Evolutionary conservation across 2,113 vertebrate genomes (phyloP), one percentile per base, ranked within the genome.

Genomic region (Sminthopsis crassicaudata): DNA sequence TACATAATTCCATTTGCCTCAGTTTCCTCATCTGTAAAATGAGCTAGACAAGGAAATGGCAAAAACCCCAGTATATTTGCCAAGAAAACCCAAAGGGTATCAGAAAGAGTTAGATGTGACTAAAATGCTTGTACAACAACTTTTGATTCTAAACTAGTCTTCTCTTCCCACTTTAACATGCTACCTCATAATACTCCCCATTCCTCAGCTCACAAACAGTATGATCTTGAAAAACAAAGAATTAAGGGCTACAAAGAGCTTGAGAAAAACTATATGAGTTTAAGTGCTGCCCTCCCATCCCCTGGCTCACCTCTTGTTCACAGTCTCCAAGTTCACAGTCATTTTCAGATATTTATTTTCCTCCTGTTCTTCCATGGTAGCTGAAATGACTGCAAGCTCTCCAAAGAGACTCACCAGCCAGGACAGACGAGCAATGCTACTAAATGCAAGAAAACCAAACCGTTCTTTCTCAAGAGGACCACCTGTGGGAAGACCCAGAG

Each of bases 361-460:
- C 88, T 98, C 96, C 48, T 98, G 98, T 46, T 99, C 98, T 96
- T 98, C 98, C 94, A 99, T 94, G 26, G 98, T 98, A 27, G 99
- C 99, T 36, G 98, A 98, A 2, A 98, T 98, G 3, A 99, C 98
- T 51, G 98, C 99, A 94, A 99, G 99, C 95, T 99, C 98, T 48
- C 99, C 99, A 0, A 99, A 99, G 94, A 99, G 98, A 89, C 99
- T 99, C 50, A 99, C 99, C 96, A 99, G 97, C 99, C 99, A 99
- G 0, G 99, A 99, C 91, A 99, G 98, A 14, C 99, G 99, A 50
- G 99, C 98, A 42, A 99, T 99, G 51, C 99, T 99, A 8, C 99
- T 99, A 97, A 99, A 99, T 0, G 99, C 96, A 2, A 97, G 98
- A 96, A 99, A 99, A 55, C 99, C 99, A 88, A 98, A 98, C 24